Evolutionary conservation across 2,797 vertebrate species (phyloP), one percentile per base, ranked within the genome.

Genomic region (Anabas testudineus): DNA sequence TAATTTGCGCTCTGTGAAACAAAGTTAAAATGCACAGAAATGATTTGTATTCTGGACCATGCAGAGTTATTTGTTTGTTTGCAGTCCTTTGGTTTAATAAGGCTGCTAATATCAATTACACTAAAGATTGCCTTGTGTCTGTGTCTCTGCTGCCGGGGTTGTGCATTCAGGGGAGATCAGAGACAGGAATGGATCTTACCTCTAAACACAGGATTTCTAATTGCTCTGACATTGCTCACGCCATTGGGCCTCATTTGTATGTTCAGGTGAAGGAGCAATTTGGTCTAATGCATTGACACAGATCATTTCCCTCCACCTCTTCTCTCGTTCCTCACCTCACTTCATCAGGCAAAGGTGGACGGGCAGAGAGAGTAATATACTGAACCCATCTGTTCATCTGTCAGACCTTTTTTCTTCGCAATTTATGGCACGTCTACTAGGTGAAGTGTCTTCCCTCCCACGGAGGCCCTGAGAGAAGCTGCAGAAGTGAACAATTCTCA

Each of bases 371-470:
- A 88, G 85, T 88, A 90, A 93, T 92, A 92, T 87, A 85, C 81
- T 84, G 81, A 91, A 90, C 86, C 90, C 91, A 91, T 92, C 92
- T 93, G 90, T 90, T 91, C 86, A 85, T 89, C 90, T 93, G 91
- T 91, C 92, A 90, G 88, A 87, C 90, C 88, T 88, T 91, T 91
- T 91, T 85, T 87, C 73, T 59, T 78, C 67, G 81, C 85, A 91
- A 91, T 92, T 92, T 90, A 92, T 90, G 80, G 87, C 80, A 66
- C 75, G 80, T 89, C 89, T 90, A 81, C 88, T 82, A 87, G 81
- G 87, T 87, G 87, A 90, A 87, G 90, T 84, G 83, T 83, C 84
- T 80, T 74, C 76, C 72, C 85, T 88, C 80, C 86, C 81, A 80
- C 68, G 19, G 76, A 78, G 79, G 77, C 57, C 71, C 62, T 1